Evolutionary conservation across 2,113 vertebrate species (phyloP), one percentile per base, ranked within the genome.

Genomic region (Clinocottus analis): DNA sequence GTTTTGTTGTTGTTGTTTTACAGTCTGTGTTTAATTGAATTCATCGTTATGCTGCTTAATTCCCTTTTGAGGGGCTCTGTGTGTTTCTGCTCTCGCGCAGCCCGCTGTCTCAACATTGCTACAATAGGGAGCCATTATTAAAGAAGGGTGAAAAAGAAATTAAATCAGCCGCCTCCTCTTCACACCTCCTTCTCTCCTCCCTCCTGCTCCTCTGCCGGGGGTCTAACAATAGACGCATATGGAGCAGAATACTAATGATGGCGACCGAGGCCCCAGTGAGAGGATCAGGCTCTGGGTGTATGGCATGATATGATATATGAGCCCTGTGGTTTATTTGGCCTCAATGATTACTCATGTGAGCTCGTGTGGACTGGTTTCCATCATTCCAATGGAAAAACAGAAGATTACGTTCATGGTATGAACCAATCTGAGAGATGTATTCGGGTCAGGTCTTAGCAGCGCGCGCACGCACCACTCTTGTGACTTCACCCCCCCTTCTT

Each of bases 171-270:
- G 73, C 88, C 85, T 84, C 69, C 69, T 83, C 81, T 70, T 84
- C 69, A 86, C 90, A 77, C 88, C 84, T 83, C 83, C 77, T 51
- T 25, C 56, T 37, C 61, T 33, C 47, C 86, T 61, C 83, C 76
- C 72, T 76, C 79, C 70, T 56, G 59, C 75, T 83, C 74, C 90
- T 86, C 82, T 19, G 33, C 74, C 65, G 58, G 78, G 78, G 87
- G 80, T 82, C 88, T 86, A 93, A 95, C 94, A 95, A 95, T 93
- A 90, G 93, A 53, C 84, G 91, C 89, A 90, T 79, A 89, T 94
- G 94, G 93, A 90, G 89, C 88, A 58, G 95, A 94, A 95, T 95
- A 94, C 92, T 94, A 94, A 95, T 95, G 86, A 91, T 73, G 62
- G 61, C 5, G 58, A 53, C 31, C 61, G 74, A 82, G 86, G 87